Evolutionary conservation across 2,113 vertebrate genomes (phyloP).

Genomic region (Phodopus roborovskii): DNA sequence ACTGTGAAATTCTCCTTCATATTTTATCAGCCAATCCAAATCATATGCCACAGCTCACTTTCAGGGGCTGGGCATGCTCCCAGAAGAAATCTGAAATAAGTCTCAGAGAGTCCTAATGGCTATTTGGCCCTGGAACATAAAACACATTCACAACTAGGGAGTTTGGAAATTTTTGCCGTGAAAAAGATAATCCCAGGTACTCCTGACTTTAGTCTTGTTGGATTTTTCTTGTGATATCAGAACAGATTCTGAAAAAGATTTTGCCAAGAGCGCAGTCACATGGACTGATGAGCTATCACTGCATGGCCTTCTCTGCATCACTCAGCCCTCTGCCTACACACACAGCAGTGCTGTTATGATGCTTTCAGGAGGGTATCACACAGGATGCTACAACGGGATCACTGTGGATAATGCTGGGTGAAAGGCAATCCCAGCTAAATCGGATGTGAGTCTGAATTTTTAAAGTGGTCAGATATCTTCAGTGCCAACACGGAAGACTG

Average conservation of each 20-base stretch:
- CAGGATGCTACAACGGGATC: background rate
- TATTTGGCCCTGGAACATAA: background rate
- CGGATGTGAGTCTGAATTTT: background rate
- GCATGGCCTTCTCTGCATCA: background rate
- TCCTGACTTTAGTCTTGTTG: background rate
- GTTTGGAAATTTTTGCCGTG: background rate
- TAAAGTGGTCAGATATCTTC: slow-evolving; percentile 45
- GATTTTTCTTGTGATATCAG: background rate
- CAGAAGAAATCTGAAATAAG: slow-evolving; percentile 22
- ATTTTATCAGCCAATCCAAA: background rate
- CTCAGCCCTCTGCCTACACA: background rate
- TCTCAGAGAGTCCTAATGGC: background rate
- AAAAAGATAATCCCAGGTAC: background rate
- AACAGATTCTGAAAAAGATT: background rate
- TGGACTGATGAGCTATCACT: background rate
- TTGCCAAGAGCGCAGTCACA: background rate
- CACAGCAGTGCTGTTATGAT: background rate
- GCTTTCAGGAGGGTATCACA: background rate
- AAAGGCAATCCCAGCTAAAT: slow-evolving; percentile 26
- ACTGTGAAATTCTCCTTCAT: background rate
- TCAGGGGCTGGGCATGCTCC: background rate
- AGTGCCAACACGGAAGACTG: background rate
- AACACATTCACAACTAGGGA: background rate
- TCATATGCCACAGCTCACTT: background rate
- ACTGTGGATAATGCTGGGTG: background rate